phyloP scores from a whole-genome alignment of 2,888 invertebrate species.

The Stegophylla sp. region DNA sequence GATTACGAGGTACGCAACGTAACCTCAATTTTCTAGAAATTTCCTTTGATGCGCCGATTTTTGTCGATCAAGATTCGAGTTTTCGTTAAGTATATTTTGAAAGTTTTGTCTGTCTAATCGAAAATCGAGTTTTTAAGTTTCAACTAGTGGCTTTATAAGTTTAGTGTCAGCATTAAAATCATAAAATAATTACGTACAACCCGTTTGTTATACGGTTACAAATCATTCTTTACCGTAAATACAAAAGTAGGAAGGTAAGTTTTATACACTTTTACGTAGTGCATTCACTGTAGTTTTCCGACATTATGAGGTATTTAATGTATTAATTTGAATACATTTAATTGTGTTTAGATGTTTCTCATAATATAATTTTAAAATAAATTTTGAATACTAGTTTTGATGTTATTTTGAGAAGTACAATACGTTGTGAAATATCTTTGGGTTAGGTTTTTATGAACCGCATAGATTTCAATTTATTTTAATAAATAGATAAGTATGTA shows the following conservation, averaged over 20 bases:
- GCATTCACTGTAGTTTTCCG: not conserved
- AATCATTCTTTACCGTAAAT: not conserved
- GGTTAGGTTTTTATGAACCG: no score
- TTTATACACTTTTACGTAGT: not conserved
- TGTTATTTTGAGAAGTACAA: no score
- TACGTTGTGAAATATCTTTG: no score
- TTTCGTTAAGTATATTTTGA: constrained; percentile 8
- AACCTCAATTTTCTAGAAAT: constrained; percentile 54
- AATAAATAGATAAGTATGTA: no score
- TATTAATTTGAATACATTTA: not conserved
- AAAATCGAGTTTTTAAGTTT: no score
- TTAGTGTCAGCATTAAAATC: not conserved
- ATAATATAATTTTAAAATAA: no score
- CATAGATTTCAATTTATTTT: no score
- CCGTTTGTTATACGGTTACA: not conserved
- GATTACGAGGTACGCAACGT: constrained; percentile 21
- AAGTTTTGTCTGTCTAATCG: constrained; percentile 17
- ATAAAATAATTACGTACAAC: not conserved
- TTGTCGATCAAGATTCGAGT: constrained; percentile 19
- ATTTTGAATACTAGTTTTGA: no score
- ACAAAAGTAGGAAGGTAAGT: constrained; percentile 29
- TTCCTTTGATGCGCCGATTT: constrained; percentile 54
- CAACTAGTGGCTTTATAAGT: not conserved
- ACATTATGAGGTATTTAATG: not conserved
- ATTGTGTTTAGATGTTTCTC: no score